Conservation (phyloP, 1,140 invertebrate species). For the Trachymyrmex septentrionalis region DNA sequence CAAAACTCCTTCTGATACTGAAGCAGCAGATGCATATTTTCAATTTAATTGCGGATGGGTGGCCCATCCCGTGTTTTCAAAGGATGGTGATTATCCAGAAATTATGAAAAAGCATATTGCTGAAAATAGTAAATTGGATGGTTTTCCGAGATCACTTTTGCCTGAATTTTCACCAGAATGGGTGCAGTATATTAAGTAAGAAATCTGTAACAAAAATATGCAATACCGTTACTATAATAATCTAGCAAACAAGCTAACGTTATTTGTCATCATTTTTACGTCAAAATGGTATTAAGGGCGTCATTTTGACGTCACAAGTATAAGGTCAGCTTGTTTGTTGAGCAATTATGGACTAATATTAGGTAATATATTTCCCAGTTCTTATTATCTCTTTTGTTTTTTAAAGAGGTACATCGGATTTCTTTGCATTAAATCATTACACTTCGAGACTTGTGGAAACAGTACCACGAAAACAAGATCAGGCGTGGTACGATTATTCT, state of each 20-base stretch:
- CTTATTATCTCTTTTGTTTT: not conserved
- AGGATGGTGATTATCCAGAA: slow-evolving; percentile 88
- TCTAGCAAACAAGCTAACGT: too few relatives aligned
- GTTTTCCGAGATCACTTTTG: slow-evolving; percentile 85
- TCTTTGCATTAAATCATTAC: slow-evolving; percentile 89
- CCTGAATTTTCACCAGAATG: slow-evolving; percentile 87
- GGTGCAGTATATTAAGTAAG: slow-evolving; percentile 82
- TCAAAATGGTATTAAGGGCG: too few relatives aligned
- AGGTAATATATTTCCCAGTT: not conserved
- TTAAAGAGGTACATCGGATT: slow-evolving; percentile 85
- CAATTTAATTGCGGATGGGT: slow-evolving; percentile 88
- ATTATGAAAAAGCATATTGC: slow-evolving; percentile 87
- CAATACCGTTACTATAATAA: not conserved
- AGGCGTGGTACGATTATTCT: slow-evolving; percentile 76
- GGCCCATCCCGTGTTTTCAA: slow-evolving; percentile 88
- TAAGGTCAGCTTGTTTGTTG: too few relatives aligned
- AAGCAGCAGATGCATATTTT: slow-evolving; percentile 73
- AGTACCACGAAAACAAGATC: slow-evolving; percentile 70
- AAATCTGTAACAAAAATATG: not conserved
- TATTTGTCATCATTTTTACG: too few relatives aligned
- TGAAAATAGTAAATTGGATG: slow-evolving; percentile 87
- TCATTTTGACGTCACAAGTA: too few relatives aligned
- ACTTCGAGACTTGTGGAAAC: slow-evolving; percentile 80
- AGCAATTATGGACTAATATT: not conserved
- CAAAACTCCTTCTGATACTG: slow-evolving; percentile 61